Evolutionary conservation across 2,797 vertebrate genomes (phyloP).

Genomic region (Cheirogaleus major): DNA sequence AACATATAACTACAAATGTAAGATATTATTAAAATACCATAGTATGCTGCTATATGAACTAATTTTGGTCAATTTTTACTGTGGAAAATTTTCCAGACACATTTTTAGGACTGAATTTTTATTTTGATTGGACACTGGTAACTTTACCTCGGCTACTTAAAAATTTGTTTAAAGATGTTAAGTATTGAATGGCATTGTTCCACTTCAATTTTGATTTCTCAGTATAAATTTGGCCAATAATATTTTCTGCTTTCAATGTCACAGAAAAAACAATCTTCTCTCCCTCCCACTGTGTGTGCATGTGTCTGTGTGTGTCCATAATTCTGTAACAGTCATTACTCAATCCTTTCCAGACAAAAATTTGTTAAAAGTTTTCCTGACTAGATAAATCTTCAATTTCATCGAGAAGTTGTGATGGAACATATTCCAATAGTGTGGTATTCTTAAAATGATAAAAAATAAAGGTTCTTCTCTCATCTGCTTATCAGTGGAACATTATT

Average conservation of each 20-base stretch:
- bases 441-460: neutral
- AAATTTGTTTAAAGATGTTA: neutral
- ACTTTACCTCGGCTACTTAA: neutral
- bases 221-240: neutral
- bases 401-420: neutral
- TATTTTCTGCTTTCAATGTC: constrained; percentile 27
- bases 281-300: neutral
- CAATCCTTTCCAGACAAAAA: neutral
- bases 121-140: neutral
- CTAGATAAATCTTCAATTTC: constrained; percentile 1
- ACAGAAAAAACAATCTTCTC: neutral
- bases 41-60: neutral
- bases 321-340: neutral
- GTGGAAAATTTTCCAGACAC: neutral
- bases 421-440: neutral
- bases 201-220: neutral
- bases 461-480: neutral
- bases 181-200: neutral
- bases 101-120: neutral
- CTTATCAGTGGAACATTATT: constrained; percentile 27
- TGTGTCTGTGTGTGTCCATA: neutral
- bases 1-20: constrained; percentile 18
- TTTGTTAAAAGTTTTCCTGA: neutral
- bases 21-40: constrained; percentile 32
- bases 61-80: constrained; percentile 39